A percentile compares a stretch with the other conserved stretches of the same genome.
Evolutionary conservation across 2,797 vertebrate species (phyloP).

Genomic region (Jordanella pulchra): DNA sequence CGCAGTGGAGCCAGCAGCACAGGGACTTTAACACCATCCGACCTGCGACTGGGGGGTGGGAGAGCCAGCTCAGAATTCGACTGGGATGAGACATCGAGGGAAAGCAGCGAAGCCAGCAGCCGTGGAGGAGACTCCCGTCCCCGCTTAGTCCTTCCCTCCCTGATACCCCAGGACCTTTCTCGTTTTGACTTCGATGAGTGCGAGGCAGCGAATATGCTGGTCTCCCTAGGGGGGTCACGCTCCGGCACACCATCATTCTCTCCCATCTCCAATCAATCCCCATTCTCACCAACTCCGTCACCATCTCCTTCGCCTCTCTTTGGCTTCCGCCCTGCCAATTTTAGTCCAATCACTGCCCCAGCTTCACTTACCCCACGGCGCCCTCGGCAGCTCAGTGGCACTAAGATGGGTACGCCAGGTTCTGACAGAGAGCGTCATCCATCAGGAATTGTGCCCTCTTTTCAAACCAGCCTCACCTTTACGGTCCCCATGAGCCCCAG

Average conservation of each 20-base stretch:
- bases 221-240: conserved; percentile 90
- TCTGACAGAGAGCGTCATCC: conserved; percentile 84
- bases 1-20: conserved; percentile 87
- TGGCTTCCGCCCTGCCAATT: conserved; percentile 88
- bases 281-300: conserved; percentile 89
- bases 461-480: conserved; percentile 92
- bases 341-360: conserved; percentile 89
- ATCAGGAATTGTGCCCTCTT: conserved; percentile 85
- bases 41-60: conserved; percentile 80
- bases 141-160: conserved; percentile 85
- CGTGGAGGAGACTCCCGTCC: conserved; percentile 89
- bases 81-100: conserved; percentile 91
- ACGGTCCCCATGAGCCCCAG: conserved; percentile 93
- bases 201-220: conserved; percentile 92
- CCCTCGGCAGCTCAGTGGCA: conserved; percentile 87
- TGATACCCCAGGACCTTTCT: conserved; percentile 85
- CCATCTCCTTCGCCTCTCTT: conserved; percentile 90
- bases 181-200: conserved; percentile 95
- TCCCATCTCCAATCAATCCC: conserved; percentile 90
- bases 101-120: conserved; percentile 91
- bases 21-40: conserved; percentile 87
- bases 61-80: conserved; percentile 88
- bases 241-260: conserved; percentile 91
- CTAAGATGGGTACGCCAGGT: conserved; percentile 85
- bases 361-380: conserved; percentile 82